These are phyloP conservation scores for Arctia plantaginis DNA, from an alignment of 2,888 invertebrate genomes.

Conservation along the genomic window DNA sequence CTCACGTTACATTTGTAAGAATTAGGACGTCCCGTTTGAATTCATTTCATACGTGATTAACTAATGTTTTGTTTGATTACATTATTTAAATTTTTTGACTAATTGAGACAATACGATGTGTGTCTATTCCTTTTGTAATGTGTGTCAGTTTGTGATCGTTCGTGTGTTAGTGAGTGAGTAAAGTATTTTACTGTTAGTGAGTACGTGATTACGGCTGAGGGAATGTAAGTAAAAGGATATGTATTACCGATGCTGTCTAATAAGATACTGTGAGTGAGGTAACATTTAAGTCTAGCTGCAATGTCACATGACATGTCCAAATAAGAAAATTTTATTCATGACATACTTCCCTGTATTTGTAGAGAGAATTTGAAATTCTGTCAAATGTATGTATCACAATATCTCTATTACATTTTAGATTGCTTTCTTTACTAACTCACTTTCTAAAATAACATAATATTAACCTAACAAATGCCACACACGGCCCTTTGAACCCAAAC, in stretches of 20 bases:
- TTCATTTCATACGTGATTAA: constrained; percentile 44
- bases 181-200: not conserved
- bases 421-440: not conserved
- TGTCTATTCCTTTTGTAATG: constrained; percentile 2
- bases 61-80: constrained; percentile 46
- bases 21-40: constrained; percentile 53
- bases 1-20: constrained; percentile 49
- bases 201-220: not conserved
- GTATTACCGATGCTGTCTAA: not conserved
- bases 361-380: not conserved
- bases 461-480: not conserved
- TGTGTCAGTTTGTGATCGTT: not conserved
- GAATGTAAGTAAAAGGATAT: not conserved
- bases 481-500: too few relatives aligned
- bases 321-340: not conserved
- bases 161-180: not conserved
- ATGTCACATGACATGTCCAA: not conserved
- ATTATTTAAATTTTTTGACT: constrained; percentile 34
- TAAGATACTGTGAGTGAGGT: not conserved
- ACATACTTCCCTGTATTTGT: not conserved
- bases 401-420: not conserved
- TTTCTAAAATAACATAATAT: not conserved
- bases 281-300: not conserved
- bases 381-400: not conserved
- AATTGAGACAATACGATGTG: constrained; percentile 11